Evolutionary conservation across 1,140 invertebrate species (phyloP), one percentile per base, ranked within the genome.

Genomic region (Lithobius niger): DNA sequence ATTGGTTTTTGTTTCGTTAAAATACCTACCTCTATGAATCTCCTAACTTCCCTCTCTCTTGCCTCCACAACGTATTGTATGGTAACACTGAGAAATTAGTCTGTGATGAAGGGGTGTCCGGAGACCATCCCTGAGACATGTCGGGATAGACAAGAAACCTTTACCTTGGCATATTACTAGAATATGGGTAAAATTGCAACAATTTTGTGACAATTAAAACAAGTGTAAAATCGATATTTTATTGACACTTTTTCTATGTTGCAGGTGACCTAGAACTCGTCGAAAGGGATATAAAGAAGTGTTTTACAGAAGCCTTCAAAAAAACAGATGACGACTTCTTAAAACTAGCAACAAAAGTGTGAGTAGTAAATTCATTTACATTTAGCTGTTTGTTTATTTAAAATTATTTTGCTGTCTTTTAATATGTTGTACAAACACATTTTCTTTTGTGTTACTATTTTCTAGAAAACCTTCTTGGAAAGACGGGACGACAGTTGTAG

Each of bases 301-400:
- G 61, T 40, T 65, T 76, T 43, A 63, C 67, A 27, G 74, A 76
- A 25, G 62, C 66, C 15, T 76, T 69, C 57, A 76, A 74, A 58
- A 71, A 71, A 54, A 68, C 69, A n/a, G 75, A 76, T 62, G 74
- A 74, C 42, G 73, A 73, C 51, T 76, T 76, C 64, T 62, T 76
- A 3, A 70, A 66, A 57, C 61, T 68, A 60, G 75, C 74, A 4
- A 59, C 66, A 40, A 72, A 67, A 62, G 59, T 57, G 72, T 74
- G 59, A 61, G 62, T 25, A 3, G 4, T 43, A 10, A 19, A 45
- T 10, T 52, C 16, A 53, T 53, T 40, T 53, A 52, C 24, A n/a
- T 47, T 47, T 18, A 47, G 10, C n/a, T 61, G n/a, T n/a, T n/a
- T n/a, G n/a, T n/a, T n/a, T n/a, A n/a, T n/a, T n/a, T n/a, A n/a